phyloP scores from a whole-genome alignment of 2,888 invertebrate species.

The Pollenia griseotomentosa region DNA sequence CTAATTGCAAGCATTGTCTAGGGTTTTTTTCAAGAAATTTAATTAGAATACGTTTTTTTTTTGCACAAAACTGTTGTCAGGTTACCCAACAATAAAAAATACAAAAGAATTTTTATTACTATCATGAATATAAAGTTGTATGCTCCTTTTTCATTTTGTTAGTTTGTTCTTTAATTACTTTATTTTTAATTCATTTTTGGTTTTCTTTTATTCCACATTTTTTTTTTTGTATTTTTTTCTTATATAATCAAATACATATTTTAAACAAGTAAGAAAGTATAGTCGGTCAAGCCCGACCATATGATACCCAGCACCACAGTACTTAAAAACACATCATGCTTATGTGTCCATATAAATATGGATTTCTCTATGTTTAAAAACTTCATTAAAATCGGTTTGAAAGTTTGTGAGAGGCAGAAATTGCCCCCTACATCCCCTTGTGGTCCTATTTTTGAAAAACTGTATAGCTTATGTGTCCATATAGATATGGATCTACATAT shows the following conservation, averaged over 20 bases:
- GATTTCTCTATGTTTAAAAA: no score
- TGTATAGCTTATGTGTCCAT: no score
- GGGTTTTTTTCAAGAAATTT: constrained; percentile 21
- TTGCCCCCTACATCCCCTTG: no score
- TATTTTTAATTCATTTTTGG: not conserved
- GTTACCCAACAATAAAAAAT: constrained; percentile 30
- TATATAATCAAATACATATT: not conserved
- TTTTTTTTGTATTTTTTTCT: not conserved
- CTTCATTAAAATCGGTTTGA: no score
- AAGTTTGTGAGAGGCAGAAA: no score
- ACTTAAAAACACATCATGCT: no score
- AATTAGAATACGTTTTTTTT: constrained; percentile 44
- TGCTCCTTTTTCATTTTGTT: not conserved
- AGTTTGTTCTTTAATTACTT: not conserved
- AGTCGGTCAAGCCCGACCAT: no score
- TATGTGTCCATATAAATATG: no score
- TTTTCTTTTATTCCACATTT: not conserved
- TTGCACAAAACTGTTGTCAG: not conserved
- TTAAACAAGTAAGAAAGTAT: no score
- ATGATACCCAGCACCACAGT: no score
- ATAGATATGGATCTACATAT: no score
- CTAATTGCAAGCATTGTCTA: constrained; percentile 44
- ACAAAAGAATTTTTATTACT: constrained; percentile 45
- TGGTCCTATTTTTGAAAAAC: no score
- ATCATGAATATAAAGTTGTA: not conserved